Base-by-base conservation (phyloP, 2,113 vertebrate species). In the Felis chaus region DNA sequence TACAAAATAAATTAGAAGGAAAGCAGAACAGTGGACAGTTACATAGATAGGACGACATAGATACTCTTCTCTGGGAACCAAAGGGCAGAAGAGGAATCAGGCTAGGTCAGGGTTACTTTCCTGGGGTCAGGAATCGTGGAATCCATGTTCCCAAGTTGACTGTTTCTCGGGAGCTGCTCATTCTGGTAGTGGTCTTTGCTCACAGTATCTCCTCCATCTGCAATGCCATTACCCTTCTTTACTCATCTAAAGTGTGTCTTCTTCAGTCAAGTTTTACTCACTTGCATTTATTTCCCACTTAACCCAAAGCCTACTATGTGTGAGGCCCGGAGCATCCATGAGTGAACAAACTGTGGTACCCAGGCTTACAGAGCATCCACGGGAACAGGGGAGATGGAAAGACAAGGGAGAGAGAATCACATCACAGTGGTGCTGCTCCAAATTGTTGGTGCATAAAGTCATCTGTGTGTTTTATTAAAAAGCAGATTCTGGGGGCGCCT, bases 161-260 rank as follows among this genome's bases (percentile, higher is more conserved):
- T 39, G 7, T 39, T 83, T 71, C 61, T 63, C 36, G 50, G 63
- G 0, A 31, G 31, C 45, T 55, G 12, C 41, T n/a, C 18, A 65
- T 68, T 19, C 27, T 31, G 25, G 1, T 27, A 3, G 18, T 0
- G 39, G 55, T 33, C 57, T 80, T 91, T 13, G 25, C 25, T 85
- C 36, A 2, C 1, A 0, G 14, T 2, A 1, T 1, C 10, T 36
- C 25, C n/a, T 84, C 50, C 11, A 5, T 4, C 55, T 16, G 4
- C 5, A 0, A 21, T 9, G 27, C 5, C 3, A 2, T 63, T 13
- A 39, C 48, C 66, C 45, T 48, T 1, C 33, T 84, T 61, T 16
- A 39, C 48, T 80, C 1, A 8, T 74, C 50, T 36, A 6, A 31
- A 65, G 1, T 63, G 12, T 76, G 68, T 63, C n/a, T n/a, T 71